Conservation (phyloP, 2,888 invertebrate species). For the Chloroclystis v-ata region DNA sequence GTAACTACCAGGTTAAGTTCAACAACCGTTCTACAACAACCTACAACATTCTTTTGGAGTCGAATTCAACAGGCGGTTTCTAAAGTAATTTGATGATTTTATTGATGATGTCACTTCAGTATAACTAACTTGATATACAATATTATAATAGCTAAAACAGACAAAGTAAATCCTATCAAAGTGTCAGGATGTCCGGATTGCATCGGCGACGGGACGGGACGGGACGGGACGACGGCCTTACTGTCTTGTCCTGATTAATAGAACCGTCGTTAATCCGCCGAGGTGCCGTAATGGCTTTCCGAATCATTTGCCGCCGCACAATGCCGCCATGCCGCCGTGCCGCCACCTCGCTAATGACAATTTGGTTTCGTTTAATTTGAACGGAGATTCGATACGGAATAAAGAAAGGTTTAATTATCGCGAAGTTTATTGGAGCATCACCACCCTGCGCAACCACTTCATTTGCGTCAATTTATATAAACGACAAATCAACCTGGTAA, state of each 20-base stretch:
- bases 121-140: too few species aligned
- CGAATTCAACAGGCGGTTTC: too few species aligned
- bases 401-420: conserved; percentile 2
- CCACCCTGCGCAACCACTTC: not conserved
- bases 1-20: too few species aligned
- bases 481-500: not conserved
- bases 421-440: not conserved
- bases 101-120: too few species aligned
- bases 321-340: conserved; percentile 13
- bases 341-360: conserved; percentile 20
- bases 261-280: conserved; percentile 15
- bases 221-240: conserved; percentile 9
- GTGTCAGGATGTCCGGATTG: not conserved
- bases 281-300: conserved; percentile 24
- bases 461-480: not conserved
- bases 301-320: conserved; percentile 21
- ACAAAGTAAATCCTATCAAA: not conserved
- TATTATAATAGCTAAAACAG: not conserved
- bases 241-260: conserved; percentile 19
- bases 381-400: conserved; percentile 5
- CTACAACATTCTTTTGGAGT: too few species aligned
- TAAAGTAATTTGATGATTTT: too few species aligned
- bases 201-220: too few species aligned
- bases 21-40: too few species aligned
- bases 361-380: conserved; percentile 14